Evolutionary conservation across 1,140 invertebrate genomes (phyloP), one percentile per base, ranked within the genome.

Genomic region (Dreissena polymorpha): DNA sequence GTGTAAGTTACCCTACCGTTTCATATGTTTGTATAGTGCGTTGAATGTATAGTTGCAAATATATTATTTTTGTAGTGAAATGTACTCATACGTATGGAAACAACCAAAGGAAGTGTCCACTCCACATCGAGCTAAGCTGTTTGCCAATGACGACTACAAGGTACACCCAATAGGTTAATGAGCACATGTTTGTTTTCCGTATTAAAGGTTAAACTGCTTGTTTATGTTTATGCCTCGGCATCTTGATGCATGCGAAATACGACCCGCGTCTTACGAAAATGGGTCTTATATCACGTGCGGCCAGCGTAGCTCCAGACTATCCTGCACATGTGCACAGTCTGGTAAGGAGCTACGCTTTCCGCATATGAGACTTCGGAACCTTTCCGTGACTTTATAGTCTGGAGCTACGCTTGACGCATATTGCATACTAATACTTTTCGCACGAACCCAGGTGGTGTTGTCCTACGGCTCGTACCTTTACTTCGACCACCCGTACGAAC

Each of bases 401-500:
- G 39, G 39, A 39, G 39, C 39, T 39, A 5, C 39, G 39, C 39
- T 39, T 39, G 39, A 5, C 39, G 39, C 39, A 39, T 39, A 39
- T 39, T 2, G 2, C 39, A 5, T 39, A 39, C 2, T 8, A 39
- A 2, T 8, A 5, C 3, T 39, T 39, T 39, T 39, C 39, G 39
- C 69, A 51, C 25, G 49, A 18, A 39, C 39, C 39, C 82, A 92
- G 91, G 91, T 92, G 12, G 84, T 92, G 0, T 80, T 92, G 75
- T 85, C 89, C 0, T 91, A 92, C 64, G 91, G 87, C 12, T 89
- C 89, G 0, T 90, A 90, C 72, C 79, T 92, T 16, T 92, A 91
- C 77, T 89, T 92, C 65, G 92, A 92, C 77, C 92, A 92, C 81
- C 89, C 91, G 0, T 89, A 91, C 50, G 92, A 92, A 71, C 89